Evolutionary conservation across 1,140 invertebrate genomes (phyloP).

Genomic region (Parasteatoda tepidariorum): DNA sequence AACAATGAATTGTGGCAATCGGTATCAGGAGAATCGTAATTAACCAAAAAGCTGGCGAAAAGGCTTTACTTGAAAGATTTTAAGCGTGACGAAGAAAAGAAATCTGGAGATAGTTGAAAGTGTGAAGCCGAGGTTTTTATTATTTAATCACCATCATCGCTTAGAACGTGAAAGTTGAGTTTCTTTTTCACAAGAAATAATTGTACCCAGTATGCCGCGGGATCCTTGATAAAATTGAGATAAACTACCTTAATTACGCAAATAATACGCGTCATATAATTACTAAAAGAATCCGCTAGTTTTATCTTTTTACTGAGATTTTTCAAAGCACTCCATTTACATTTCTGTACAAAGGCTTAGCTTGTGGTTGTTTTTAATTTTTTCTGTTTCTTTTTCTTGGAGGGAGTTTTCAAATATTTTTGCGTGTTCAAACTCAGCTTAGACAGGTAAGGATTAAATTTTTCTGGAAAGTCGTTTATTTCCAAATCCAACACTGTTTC

Average conservation of each 20-base stretch:
- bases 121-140: neutral
- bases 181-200: slow-evolving; percentile 9
- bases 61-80: neutral
- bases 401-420: neutral
- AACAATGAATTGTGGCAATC: neutral
- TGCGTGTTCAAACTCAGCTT: neutral
- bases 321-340: slow-evolving; percentile 25
- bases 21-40: neutral
- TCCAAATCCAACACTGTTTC: neutral
- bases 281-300: slow-evolving; percentile 24
- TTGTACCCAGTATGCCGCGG: slow-evolving; percentile 19
- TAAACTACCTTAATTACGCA: slow-evolving; percentile 51
- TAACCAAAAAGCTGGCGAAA: neutral
- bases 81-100: neutral
- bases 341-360: neutral
- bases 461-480: neutral
- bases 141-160: slow-evolving; percentile 32
- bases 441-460: neutral
- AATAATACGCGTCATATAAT: slow-evolving; percentile 55
- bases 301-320: slow-evolving; percentile 1
- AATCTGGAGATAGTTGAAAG: slow-evolving; percentile 11
- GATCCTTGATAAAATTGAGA: slow-evolving; percentile 45
- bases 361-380: neutral
- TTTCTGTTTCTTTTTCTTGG: neutral
- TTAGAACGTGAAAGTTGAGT: neutral